A percentile compares a stretch with the other conserved stretches of the same genome.
These are phyloP conservation scores for Pseudomugil gertrudae DNA, from an alignment of 2,797 vertebrate species.

Conservation along the genomic window DNA sequence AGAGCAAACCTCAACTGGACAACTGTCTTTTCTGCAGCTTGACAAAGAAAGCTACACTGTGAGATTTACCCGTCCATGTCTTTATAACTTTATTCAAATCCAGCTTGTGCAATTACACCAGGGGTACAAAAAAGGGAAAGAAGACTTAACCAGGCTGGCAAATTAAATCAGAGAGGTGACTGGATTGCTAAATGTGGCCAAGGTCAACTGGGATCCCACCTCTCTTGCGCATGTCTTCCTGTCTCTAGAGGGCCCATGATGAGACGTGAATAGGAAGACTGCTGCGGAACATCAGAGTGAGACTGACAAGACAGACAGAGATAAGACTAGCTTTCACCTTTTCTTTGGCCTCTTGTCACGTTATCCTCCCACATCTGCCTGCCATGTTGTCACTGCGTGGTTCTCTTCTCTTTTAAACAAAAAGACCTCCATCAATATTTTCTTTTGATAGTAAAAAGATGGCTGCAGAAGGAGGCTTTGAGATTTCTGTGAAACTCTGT, in stretches of 20 bases:
- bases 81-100: slow-evolving; percentile 16
- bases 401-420: slow-evolving; percentile 22
- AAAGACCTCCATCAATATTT: slow-evolving; percentile 42
- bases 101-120: slow-evolving; percentile 5
- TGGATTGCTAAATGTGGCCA: slow-evolving; percentile 23
- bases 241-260: slow-evolving; percentile 12
- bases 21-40: slow-evolving; percentile 27
- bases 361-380: slow-evolving; percentile 43
- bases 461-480: slow-evolving; percentile 34
- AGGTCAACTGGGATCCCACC: slow-evolving; percentile 38
- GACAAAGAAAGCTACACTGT: slow-evolving; percentile 18
- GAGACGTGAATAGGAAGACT: slow-evolving; percentile 31
- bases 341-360: slow-evolving; percentile 39
- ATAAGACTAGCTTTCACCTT: slow-evolving; percentile 40
- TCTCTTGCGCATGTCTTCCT: too few species aligned
- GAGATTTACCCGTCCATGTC: slow-evolving; percentile 14
- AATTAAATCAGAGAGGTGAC: slow-evolving; percentile 7
- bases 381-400: slow-evolving; percentile 13
- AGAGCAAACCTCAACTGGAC: slow-evolving; percentile 40
- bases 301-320: slow-evolving; percentile 52
- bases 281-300: slow-evolving; percentile 34
- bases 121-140: not conserved
- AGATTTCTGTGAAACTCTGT: slow-evolving; percentile 50
- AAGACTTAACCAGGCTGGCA: slow-evolving; percentile 14
- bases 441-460: slow-evolving; percentile 32